These are phyloP conservation scores for Dendrolimus kikuchii DNA, from an alignment of 1,140 invertebrate genomes.

Conservation along the genomic window DNA sequence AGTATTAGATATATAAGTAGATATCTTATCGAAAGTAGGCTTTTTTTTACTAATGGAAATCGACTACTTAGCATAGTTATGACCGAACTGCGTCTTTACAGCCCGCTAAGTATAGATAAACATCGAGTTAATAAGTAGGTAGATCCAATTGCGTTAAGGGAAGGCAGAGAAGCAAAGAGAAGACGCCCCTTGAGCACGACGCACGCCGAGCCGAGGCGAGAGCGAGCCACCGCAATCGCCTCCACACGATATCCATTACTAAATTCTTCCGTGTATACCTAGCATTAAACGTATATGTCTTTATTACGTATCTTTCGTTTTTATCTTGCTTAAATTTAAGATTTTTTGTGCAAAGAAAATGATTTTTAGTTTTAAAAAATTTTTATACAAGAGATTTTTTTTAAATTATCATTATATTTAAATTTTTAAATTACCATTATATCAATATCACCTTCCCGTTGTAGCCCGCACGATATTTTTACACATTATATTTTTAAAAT, in stretches of 20 bases:
- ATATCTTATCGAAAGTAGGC: too few species aligned
- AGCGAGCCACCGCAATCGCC: constrained; percentile 19
- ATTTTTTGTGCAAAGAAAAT: constrained; percentile 11
- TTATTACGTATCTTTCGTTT: constrained; percentile 71
- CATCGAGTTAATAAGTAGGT: too few species aligned
- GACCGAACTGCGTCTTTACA: too few species aligned
- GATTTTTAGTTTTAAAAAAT: constrained; percentile 26
- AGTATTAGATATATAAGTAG: too few species aligned
- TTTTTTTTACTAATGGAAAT: too few species aligned
- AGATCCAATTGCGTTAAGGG: too few species aligned
- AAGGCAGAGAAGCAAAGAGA: too few species aligned
- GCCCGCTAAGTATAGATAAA: too few species aligned
- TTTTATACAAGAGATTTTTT: constrained; percentile 38
- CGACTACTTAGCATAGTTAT: too few species aligned
- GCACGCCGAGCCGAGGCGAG: constrained; percentile 12
- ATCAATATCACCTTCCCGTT: constrained; percentile 5
- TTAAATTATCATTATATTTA: too few species aligned
- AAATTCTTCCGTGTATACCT: constrained; percentile 66
- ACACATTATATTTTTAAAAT: too few species aligned
- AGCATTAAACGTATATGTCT: constrained; percentile 69
- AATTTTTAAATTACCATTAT: too few species aligned
- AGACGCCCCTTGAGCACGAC: neutral
- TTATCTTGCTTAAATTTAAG: constrained; percentile 29
- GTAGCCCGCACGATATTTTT: neutral
- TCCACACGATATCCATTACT: constrained; percentile 28